phyloP scores from a whole-genome alignment of 2,888 invertebrate species.

The Luperina testacea region DNA sequence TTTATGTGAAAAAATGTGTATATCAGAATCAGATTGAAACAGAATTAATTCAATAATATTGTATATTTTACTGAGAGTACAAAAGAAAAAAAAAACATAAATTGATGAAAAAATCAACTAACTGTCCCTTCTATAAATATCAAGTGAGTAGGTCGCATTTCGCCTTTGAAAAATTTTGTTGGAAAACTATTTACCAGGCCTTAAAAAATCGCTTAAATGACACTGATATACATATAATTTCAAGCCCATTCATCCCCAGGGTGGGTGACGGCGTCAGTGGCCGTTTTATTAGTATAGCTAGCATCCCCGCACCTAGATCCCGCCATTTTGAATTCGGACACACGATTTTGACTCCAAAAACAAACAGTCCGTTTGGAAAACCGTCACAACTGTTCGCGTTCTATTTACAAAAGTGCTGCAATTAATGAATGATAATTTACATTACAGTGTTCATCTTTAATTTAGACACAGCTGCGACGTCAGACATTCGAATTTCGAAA shows the following conservation, averaged over 20 bases:
- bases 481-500: constrained; percentile 35
- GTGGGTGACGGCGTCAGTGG: constrained; percentile 66
- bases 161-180: neutral
- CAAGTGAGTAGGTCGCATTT: neutral
- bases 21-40: constrained; percentile 41
- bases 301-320: constrained; percentile 71
- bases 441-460: constrained; percentile 35
- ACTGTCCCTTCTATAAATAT: neutral
- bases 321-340: constrained; percentile 55
- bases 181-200: neutral
- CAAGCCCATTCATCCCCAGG: constrained; percentile 59
- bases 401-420: constrained; percentile 58
- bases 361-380: constrained; percentile 49
- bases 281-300: constrained; percentile 69
- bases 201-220: constrained; percentile 11
- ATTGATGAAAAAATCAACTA: neutral
- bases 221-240: constrained; percentile 51
- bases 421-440: constrained; percentile 42
- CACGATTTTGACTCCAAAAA: constrained; percentile 63
- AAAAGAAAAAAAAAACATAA: neutral
- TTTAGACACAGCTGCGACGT: constrained; percentile 33
- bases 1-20: constrained; percentile 33
- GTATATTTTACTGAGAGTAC: neutral
- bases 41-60: neutral
- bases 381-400: constrained; percentile 33